A percentile compares a stretch with the other conserved stretches of the same genome.
These are phyloP conservation scores for Drosophila imparisetae DNA, from an alignment of 2,888 invertebrate genomes.

Conservation along the genomic window DNA sequence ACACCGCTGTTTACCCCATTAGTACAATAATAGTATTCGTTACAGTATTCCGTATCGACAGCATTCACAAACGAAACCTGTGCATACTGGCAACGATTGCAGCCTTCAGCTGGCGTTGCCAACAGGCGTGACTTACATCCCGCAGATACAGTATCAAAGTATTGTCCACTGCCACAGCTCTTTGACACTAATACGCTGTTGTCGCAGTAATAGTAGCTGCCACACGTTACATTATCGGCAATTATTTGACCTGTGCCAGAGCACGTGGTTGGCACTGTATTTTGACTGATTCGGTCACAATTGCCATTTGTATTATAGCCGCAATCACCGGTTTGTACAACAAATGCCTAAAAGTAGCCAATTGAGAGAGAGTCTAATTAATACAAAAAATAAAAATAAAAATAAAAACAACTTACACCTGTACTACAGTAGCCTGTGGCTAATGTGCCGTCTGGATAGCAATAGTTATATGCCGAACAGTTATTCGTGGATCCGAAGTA, in stretches of 20 bases:
- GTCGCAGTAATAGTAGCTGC: conserved; percentile 41
- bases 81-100: conserved; percentile 62
- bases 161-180: conserved; percentile 29
- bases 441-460: neutral
- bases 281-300: conserved; percentile 39
- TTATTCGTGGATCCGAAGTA: conserved; percentile 39
- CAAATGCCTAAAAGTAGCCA: conserved; percentile 33
- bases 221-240: conserved; percentile 14
- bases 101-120: conserved; percentile 22
- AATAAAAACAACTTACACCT: conserved; percentile 28
- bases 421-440: fast-evolving
- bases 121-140: neutral
- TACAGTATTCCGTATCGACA: conserved; percentile 23
- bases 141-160: conserved; percentile 15
- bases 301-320: neutral
- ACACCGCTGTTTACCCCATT: neutral
- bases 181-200: neutral
- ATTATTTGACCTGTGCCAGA: fast-evolving
- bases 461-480: conserved; percentile 42
- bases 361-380: neutral
- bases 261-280: neutral
- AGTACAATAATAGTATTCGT: conserved; percentile 50
- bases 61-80: conserved; percentile 44
- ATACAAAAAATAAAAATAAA: neutral
- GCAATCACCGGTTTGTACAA: neutral